Conservation (phyloP, 2,113 vertebrate species). For the Spilogale gracilis region DNA sequence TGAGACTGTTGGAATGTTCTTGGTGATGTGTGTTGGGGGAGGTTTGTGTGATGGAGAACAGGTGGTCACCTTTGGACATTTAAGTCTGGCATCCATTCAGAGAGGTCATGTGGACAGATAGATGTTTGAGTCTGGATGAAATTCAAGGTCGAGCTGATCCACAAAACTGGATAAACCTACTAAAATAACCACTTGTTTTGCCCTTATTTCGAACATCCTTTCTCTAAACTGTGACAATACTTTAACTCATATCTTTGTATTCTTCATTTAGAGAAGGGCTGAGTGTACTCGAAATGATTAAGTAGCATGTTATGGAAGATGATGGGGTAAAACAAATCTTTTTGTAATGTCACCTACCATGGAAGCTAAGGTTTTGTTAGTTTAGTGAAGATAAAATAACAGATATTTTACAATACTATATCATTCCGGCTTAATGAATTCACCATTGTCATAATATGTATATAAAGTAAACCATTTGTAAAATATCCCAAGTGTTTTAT, state of each 20-base stretch:
- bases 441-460: neutral
- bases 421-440: neutral
- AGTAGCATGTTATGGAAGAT: neutral
- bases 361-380: neutral
- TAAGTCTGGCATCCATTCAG: neutral
- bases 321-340: neutral
- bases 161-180: neutral
- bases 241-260: neutral
- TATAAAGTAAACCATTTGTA: neutral
- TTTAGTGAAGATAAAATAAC: slow-evolving; percentile 34
- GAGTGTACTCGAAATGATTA: neutral
- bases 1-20: neutral
- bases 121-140: slow-evolving; percentile 20
- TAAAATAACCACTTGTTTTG: neutral
- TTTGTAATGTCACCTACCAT: neutral
- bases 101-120: neutral
- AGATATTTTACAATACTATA: neutral
- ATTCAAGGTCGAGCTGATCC: neutral
- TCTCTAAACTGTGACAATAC: neutral
- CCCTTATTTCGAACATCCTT: slow-evolving; percentile 22
- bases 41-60: neutral
- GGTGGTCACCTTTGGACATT: neutral
- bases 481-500: neutral
- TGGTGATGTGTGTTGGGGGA: neutral
- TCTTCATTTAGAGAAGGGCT: neutral